Percentiles rank a stretch among this genome's conserved stretches.
Evolutionary conservation across 2,888 invertebrate species (phyloP).

Genomic region (Amblyjoppa proteus): DNA sequence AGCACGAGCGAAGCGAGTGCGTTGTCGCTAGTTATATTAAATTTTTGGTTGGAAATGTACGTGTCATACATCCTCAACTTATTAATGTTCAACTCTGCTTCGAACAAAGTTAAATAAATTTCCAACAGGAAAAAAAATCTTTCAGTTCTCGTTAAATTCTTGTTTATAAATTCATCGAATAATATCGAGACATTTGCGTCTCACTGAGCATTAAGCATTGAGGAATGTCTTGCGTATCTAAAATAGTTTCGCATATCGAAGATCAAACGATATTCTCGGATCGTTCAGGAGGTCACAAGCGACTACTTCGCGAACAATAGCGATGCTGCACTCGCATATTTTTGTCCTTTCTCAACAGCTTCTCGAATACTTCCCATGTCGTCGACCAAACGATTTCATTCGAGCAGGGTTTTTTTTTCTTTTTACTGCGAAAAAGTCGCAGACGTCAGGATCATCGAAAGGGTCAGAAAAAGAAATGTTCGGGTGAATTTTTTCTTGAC

Average conservation of each 20-base stretch:
- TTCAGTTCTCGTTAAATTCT: no score
- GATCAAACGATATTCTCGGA: constrained; percentile 23
- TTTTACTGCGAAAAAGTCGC: constrained; percentile 22
- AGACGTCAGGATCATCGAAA: background rate
- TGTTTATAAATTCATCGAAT: no score
- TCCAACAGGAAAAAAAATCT: no score
- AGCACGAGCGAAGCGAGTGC: no score
- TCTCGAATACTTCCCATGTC: no score
- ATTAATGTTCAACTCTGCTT: no score
- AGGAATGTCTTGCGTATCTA: background rate
- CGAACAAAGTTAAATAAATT: no score
- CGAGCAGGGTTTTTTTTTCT: no score
- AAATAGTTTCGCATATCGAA: background rate
- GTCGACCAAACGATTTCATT: no score
- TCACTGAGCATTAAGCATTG: constrained; percentile 5
- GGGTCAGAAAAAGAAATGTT: background rate
- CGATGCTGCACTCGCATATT: background rate
- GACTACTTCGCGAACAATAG: constrained; percentile 1
- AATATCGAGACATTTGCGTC: constrained; percentile 12
- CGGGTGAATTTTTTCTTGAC: constrained; percentile 23
- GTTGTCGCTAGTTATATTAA: no score
- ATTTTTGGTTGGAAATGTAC: no score
- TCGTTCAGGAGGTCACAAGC: constrained; percentile 14
- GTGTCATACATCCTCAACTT: no score
- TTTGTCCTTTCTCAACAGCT: background rate